Conservation (phyloP, 2,797 vertebrate genomes). For the Phrynocephalus vlangalii region DNA sequence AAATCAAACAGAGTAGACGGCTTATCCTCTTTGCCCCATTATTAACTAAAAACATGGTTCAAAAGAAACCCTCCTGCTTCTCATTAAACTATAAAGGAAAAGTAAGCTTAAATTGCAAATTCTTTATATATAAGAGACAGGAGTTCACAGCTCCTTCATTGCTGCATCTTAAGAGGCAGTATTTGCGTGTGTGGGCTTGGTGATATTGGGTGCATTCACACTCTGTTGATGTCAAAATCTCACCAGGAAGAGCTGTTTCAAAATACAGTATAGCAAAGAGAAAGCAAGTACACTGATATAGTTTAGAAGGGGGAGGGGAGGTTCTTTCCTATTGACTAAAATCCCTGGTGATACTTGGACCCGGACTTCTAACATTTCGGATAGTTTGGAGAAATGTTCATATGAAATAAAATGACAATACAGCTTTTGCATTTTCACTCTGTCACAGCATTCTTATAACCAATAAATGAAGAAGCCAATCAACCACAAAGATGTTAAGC, state of each 20-base stretch:
- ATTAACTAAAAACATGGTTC: fast-evolving
- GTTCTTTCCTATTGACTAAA: conserved; percentile 9
- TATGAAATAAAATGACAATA: background rate
- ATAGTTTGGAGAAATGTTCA: conserved; percentile 14
- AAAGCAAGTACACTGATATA: background rate
- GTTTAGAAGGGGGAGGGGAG: background rate
- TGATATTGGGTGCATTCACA: background rate
- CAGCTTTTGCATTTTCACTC: conserved; percentile 25
- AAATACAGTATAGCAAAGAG: conserved; percentile 20
- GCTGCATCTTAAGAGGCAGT: background rate
- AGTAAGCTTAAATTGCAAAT: fast-evolving
- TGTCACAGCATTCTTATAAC: conserved; percentile 34
- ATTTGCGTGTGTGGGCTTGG: fast-evolving
- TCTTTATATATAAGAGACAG: background rate
- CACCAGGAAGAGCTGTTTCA: conserved; percentile 21
- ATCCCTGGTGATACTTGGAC: background rate
- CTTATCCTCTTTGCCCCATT: background rate
- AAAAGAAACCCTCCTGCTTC: background rate
- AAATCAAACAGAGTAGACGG: background rate
- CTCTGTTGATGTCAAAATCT: conserved; percentile 12
- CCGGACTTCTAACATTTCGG: conserved; percentile 14
- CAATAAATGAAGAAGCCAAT: too few relatives aligned
- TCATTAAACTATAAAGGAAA: background rate
- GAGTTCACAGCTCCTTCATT: background rate
- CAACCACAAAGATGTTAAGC: background rate